phyloP scores from a whole-genome alignment of 2,888 invertebrate genomes.

The Hermaeophaga mercurialis region DNA sequence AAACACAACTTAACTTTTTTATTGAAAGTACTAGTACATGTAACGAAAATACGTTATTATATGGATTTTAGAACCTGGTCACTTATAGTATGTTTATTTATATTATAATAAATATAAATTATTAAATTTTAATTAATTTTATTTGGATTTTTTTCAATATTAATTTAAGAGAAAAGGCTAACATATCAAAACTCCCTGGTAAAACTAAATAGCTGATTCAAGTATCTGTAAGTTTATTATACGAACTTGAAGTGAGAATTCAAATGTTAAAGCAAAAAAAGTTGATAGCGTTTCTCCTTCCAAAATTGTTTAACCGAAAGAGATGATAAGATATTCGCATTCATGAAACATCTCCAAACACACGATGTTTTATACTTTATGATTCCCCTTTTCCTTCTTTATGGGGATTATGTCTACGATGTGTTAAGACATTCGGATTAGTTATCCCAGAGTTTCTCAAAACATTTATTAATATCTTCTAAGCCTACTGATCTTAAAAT shows the following conservation, averaged over 20 bases:
- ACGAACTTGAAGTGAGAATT: neutral
- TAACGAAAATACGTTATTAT: no score
- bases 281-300: slow-evolving; percentile 7
- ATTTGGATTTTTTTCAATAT: no score
- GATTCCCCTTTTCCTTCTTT: slow-evolving; percentile 3
- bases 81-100: no score
- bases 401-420: neutral
- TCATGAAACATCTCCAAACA: neutral
- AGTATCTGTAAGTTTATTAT: neutral
- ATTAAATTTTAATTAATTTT: no score
- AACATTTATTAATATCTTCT: slow-evolving; percentile 7
- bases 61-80: no score
- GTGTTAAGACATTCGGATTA: slow-evolving; percentile 7
- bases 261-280: neutral
- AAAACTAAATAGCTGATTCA: neutral
- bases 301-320: neutral
- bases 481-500: neutral
- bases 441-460: neutral
- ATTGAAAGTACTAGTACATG: no score
- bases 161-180: no score
- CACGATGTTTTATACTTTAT: neutral
- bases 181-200: no score
- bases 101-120: no score
- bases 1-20: no score
- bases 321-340: slow-evolving; percentile 3